Base-by-base conservation (phyloP, 1,140 invertebrate genomes). In the Drosophila subobscura region DNA sequence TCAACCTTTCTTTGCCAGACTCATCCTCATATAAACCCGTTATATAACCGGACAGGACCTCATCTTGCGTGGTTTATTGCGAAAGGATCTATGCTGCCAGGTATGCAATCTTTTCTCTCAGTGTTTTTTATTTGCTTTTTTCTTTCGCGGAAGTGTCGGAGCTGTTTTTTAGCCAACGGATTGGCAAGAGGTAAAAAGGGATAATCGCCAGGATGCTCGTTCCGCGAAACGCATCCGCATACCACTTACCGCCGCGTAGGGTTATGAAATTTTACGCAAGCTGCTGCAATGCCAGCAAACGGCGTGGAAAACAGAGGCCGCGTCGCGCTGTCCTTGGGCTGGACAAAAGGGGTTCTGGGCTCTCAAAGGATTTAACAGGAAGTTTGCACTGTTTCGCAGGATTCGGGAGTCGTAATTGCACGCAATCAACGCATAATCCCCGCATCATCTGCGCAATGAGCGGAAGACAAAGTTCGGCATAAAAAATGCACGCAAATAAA, bases 201-300 rank as follows among this genome's bases (percentile, higher is more conserved):
- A 47, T 20, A 46, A 10, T 20, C 40, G 29, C 33, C 42, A 64
- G 46, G 57, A 55, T 49, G 50, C 25, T 46, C 50, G 51, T 85
- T 80, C 70, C 51, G 6, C 50, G 73, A 66, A 85, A 56, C 33
- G 33, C 33, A 37, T 37, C 33, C 47, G 29, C 27, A 23, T 37
- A 14, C 33, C 47, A 23, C 27, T 16, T 37, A 14, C 16, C 16
- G 16, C 44, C 29, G 2, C 51, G 50, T 88, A 88, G 83, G 83
- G 83, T 89, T 88, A 88, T 88, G 83, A 88, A 88, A 88, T 83
- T 88, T 88, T 88, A 83, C 83, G 83, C 83, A 88, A 88, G 80
- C 74, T 66, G 55, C 50, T 53, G 63, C 23, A 53, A 55, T 5
- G 37, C 14, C 10, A 27, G 16, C 16, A 20, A 20, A 20, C 16